phyloP scores from a whole-genome alignment of 2,888 invertebrate genomes.

The Leptinotarsa rubiginosa region DNA sequence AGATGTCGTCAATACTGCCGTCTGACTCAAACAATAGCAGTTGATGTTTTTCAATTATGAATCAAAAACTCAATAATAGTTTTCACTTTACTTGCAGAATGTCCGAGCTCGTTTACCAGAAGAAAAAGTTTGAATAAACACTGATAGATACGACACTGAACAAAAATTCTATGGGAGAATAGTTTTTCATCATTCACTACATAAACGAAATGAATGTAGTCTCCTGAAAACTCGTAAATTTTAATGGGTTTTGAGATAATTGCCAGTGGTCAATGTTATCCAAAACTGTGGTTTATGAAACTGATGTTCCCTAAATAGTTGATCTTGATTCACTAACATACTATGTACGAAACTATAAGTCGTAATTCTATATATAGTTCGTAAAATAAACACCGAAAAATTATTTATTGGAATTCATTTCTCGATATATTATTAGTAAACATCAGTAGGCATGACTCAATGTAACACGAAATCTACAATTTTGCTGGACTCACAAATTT shows the following conservation, averaged over 20 bases:
- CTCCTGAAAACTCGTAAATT: neutral
- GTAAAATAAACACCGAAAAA: neutral
- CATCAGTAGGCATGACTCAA: neutral
- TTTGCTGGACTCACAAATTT: too few relatives aligned
- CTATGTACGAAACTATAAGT: neutral
- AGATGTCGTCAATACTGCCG: too few relatives aligned
- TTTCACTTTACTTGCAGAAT: too few relatives aligned
- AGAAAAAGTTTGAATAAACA: too few relatives aligned
- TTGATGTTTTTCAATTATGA: too few relatives aligned
- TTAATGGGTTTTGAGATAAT: neutral
- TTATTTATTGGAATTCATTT: neutral
- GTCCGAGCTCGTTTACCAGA: too few relatives aligned
- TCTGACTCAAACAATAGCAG: too few relatives aligned
- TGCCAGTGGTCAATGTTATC: slow-evolving; percentile 5
- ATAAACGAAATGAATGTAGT: neutral
- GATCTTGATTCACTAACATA: slow-evolving; percentile 1
- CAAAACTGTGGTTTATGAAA: neutral
- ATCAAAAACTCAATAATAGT: too few relatives aligned
- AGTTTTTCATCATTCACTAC: neutral
- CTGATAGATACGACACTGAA: too few relatives aligned
- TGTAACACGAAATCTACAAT: too few relatives aligned
- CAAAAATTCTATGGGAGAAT: too few relatives aligned
- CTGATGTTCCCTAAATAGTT: slow-evolving; percentile 4
- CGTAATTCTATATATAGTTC: slow-evolving; percentile 8
- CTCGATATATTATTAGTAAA: slow-evolving; percentile 6